These are phyloP conservation scores for Catharus fuscescens DNA, from an alignment of 2,113 vertebrate species.

Conservation along the genomic window DNA sequence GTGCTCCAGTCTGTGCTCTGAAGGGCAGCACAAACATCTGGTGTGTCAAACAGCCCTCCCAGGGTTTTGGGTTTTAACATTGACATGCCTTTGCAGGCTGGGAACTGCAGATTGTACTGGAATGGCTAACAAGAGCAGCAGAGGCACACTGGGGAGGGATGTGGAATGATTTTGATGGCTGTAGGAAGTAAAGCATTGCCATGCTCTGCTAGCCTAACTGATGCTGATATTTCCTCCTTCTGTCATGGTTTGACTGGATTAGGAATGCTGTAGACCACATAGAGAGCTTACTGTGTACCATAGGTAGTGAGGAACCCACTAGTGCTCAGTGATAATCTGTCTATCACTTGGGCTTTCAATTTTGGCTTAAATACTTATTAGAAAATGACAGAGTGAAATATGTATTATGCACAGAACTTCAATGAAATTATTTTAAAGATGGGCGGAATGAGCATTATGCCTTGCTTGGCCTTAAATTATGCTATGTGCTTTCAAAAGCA, in stretches of 20 bases:
- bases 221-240: neutral
- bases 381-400: neutral
- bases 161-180: neutral
- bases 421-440: neutral
- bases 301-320: neutral
- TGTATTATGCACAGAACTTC: neutral
- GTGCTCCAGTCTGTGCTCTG: neutral
- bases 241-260: neutral
- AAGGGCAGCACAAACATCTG: rapidly evolving
- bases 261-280: neutral
- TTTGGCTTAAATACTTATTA: neutral
- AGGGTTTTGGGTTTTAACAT: neutral
- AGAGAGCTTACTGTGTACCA: neutral
- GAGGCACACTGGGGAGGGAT: neutral
- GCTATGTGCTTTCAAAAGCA: neutral
- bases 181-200: rapidly evolving
- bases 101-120: neutral
- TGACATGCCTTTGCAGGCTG: rapidly evolving
- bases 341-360: neutral
- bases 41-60: neutral
- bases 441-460: neutral
- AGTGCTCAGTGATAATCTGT: neutral
- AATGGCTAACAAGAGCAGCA: neutral
- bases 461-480: neutral
- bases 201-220: neutral